These are phyloP conservation scores for Mesembrinibis cayennensis DNA, from an alignment of 2,113 vertebrate genomes.

Conservation along the genomic window DNA sequence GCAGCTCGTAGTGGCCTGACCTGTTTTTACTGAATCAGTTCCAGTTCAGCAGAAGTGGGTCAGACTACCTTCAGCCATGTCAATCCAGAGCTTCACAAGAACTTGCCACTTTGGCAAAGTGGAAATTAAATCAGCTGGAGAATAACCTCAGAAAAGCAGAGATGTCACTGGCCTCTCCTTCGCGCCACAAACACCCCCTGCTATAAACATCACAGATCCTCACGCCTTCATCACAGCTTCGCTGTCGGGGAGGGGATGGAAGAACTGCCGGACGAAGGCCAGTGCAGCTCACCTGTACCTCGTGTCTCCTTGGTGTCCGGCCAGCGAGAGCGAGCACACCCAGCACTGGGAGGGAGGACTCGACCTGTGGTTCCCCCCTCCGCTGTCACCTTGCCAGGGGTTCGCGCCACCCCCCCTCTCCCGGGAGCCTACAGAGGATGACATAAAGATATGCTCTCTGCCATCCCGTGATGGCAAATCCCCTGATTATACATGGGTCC, in stretches of 20 bases:
- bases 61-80: slow-evolving; percentile 22
- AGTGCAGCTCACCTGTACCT: background rate
- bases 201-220: background rate
- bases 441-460: background rate
- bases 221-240: rapidly evolving
- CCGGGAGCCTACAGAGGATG: background rate
- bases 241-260: background rate
- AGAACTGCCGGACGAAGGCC: background rate
- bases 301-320: background rate
- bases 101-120: background rate
- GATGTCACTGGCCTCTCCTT: background rate
- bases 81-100: background rate
- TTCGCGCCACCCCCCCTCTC: background rate
- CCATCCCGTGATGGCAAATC: background rate
- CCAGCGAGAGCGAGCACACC: rapidly evolving
- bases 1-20: slow-evolving; percentile 17
- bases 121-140: slow-evolving; percentile 7
- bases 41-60: slow-evolving; percentile 51
- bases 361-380: rapidly evolving
- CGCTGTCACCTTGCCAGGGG: background rate
- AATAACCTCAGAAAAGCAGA: background rate
- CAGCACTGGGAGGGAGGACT: background rate
- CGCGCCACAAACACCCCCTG: background rate
- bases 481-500: background rate
- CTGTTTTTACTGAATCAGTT: slow-evolving; percentile 46